Base-by-base conservation (phyloP, 2,888 invertebrate genomes). In the Calameuta idolon region DNA sequence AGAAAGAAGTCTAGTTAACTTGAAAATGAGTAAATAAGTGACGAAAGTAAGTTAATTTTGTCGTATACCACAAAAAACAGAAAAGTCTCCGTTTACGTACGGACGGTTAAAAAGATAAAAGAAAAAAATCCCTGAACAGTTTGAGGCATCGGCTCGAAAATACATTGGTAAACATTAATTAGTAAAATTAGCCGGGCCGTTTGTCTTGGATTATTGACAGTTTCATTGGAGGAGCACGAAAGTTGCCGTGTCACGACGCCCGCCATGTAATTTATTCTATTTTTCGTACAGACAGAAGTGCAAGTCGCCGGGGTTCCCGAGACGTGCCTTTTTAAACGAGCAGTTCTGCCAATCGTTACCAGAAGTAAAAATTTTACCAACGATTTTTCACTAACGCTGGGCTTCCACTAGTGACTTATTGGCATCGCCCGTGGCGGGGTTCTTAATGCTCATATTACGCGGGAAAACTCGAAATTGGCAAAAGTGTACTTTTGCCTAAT, bases 141-240 rank as follows among this genome's bases (percentile, higher is more conserved):
- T 55, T 55, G 5, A 55, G 9, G 23, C 23, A 23, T 5, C 23
- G 55, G 55, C 9, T 55, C 9, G 2, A 55, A 23, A 55, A 55
- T 34, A 76, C 77, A 76, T 71, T 80, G 77, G 80, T 80, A 81
- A 85, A 84, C 83, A 81, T 83, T 85, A 85, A 86, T 86, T 86
- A 86, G 82, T 77, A 81, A 85, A 85, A 85, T 84, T 85, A 81
- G 79, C 74, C 74, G 79, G 55, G 80, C 80, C 76, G 83, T 84
- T 79, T 81, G 78, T 82, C 83, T 83, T 82, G 74, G 77, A 75
- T 81, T 76, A 86, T 85, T 82, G 85, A 80, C 86, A 86, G 83
- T 79, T 79, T 76, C 71, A 76, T 81, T 83, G 74, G 85, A 55
- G 55, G 0, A 55, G 23, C 9, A 55, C 0, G 9, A 55, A 55